Conservation (phyloP, 1,140 invertebrate species). For the Cydia fagiglandana region DNA sequence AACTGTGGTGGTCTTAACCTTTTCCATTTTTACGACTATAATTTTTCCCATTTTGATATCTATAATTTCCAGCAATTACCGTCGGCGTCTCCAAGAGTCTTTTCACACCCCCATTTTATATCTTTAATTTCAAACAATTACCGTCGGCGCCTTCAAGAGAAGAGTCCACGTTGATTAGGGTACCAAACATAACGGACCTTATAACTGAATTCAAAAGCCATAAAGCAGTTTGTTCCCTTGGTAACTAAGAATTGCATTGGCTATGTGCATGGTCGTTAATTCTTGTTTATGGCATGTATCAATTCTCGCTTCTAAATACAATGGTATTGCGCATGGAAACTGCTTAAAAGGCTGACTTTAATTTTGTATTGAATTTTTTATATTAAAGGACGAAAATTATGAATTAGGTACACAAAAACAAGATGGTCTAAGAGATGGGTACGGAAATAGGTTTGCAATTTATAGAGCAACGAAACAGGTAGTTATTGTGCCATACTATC, state of each 20-base stretch:
- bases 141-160: not conserved
- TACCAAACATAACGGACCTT: not conserved
- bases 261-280: conserved; percentile 5
- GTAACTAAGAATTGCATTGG: conserved; percentile 9
- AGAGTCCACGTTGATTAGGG: not conserved
- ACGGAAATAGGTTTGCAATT: no score
- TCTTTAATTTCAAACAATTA: not conserved
- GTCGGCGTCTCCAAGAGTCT: not conserved
- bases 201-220: conserved; percentile 1
- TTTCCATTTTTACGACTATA: no score
- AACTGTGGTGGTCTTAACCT: no score
- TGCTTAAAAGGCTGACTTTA: not conserved
- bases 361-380: no score
- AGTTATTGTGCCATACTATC: no score
- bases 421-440: no score
- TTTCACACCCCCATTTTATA: no score
- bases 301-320: not conserved
- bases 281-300: not conserved
- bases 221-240: not conserved
- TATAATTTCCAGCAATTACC: not conserved
- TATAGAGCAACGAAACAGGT: no score
- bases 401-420: no score
- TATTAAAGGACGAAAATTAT: no score
- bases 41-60: no score
- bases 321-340: not conserved